These are phyloP conservation scores for Notothenia coriiceps DNA, from an alignment of 2,113 vertebrate species.

Conservation along the genomic window DNA sequence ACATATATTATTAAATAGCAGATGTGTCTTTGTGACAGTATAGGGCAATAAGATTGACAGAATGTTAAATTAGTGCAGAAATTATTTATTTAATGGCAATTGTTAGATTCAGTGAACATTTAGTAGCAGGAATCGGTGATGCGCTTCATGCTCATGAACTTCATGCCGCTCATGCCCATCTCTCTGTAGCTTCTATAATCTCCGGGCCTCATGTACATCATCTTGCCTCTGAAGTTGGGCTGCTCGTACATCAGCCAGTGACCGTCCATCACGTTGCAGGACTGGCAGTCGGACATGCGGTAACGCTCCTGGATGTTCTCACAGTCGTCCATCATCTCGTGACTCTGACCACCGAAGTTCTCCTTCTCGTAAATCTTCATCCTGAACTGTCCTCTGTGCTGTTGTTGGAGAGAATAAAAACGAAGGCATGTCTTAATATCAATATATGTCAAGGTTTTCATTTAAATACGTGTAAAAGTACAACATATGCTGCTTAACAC, in stretches of 20 bases:
- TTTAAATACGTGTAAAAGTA: no score
- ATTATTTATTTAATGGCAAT: no score
- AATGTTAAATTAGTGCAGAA: no score
- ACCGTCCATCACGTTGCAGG: conserved; percentile 72
- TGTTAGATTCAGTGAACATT: no score
- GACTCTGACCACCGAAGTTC: conserved; percentile 49
- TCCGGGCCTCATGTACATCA: conserved; percentile 76
- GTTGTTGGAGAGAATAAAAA: neutral
- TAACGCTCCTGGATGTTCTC: conserved; percentile 67
- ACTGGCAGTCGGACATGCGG: conserved; percentile 64
- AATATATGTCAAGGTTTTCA: neutral
- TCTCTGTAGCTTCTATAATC: conserved; percentile 77
- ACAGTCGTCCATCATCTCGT: conserved; percentile 70
- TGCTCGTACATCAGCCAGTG: conserved; percentile 81
- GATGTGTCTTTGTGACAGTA: no score
- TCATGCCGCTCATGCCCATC: conserved; percentile 38
- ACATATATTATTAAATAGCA: no score
- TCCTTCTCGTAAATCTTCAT: conserved; percentile 71
- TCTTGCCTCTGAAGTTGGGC: conserved; percentile 72
- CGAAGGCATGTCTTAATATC: neutral
- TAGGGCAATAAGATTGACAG: no score
- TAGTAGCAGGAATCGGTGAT: conserved; percentile 58
- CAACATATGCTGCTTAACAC: no score
- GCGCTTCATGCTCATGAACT: conserved; percentile 70
- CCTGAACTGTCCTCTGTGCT: conserved; percentile 6